Conservation (phyloP, 2,113 vertebrate species). For the Macroglossus sobrinus region DNA sequence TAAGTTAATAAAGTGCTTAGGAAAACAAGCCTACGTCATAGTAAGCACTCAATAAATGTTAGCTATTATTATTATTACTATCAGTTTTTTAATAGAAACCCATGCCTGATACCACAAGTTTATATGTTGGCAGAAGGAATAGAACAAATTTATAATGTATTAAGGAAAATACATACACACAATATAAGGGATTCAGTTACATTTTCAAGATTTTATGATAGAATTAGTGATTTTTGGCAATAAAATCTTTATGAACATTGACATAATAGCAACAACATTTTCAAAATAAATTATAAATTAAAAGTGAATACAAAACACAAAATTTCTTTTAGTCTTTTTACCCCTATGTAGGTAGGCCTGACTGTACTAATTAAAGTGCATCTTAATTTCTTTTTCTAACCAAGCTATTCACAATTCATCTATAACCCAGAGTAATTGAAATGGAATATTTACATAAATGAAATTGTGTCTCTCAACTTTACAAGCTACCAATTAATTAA, state of each 20-base stretch:
- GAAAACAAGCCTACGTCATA: not conserved
- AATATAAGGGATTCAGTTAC: not conserved
- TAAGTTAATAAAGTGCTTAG: not conserved
- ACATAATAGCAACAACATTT: not conserved
- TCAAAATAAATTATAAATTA: not conserved
- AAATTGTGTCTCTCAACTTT: conserved; percentile 60
- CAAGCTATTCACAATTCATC: conserved; percentile 43
- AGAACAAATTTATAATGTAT: not conserved
- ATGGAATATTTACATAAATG: conserved; percentile 60
- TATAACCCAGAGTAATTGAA: conserved; percentile 57
- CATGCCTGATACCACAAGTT: not conserved
- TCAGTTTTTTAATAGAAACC: not conserved
- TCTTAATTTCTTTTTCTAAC: conserved; percentile 55
- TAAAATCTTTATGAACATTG: not conserved
- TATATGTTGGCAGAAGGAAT: not conserved
- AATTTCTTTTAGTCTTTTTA: not conserved
- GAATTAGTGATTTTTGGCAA: not conserved
- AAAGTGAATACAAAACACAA: not conserved
- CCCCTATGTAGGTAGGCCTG: not conserved
- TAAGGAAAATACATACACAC: not conserved
- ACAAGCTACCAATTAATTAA: conserved; percentile 74
- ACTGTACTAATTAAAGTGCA: conserved; percentile 7
- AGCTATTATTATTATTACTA: not conserved
- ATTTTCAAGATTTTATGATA: not conserved
- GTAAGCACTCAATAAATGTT: not conserved